Evolutionary conservation across 1,140 invertebrate genomes (phyloP).

Genomic region (Armadillidium nasatum): DNA sequence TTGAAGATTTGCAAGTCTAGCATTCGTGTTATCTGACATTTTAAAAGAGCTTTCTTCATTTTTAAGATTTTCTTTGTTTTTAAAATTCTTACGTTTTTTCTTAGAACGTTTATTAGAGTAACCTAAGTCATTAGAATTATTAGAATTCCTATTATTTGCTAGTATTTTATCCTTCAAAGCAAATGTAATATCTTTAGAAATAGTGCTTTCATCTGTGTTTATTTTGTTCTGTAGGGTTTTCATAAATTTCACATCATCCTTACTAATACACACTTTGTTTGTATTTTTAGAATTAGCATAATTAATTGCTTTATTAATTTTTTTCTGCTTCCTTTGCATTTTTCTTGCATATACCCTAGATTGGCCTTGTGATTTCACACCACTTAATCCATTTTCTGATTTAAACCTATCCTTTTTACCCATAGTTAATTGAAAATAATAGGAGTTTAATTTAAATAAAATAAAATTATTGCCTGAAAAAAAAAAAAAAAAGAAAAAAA

Average conservation of each 20-base stretch:
- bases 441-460: too few relatives aligned
- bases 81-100: neutral
- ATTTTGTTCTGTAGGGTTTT: neutral
- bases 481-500: too few relatives aligned
- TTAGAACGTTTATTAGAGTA: neutral
- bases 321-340: neutral
- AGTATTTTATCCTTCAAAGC: neutral
- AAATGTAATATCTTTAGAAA: neutral
- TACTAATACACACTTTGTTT: neutral
- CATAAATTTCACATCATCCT: neutral
- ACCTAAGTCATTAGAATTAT: neutral
- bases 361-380: too few relatives aligned
- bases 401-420: too few relatives aligned
- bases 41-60: neutral
- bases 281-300: neutral
- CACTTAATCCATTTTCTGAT: too few relatives aligned
- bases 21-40: neutral
- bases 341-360: neutral
- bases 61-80: neutral
- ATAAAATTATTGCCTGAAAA: too few relatives aligned
- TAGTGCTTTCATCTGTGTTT: too few relatives aligned
- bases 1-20: neutral
- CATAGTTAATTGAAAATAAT: too few relatives aligned
- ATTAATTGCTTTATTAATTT: conserved; percentile 4
- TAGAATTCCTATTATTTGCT: neutral